Percentiles rank a stretch among this genome's conserved stretches.
Conservation (phyloP, 1,140 invertebrate genomes). For the Caerostris extrusa region DNA sequence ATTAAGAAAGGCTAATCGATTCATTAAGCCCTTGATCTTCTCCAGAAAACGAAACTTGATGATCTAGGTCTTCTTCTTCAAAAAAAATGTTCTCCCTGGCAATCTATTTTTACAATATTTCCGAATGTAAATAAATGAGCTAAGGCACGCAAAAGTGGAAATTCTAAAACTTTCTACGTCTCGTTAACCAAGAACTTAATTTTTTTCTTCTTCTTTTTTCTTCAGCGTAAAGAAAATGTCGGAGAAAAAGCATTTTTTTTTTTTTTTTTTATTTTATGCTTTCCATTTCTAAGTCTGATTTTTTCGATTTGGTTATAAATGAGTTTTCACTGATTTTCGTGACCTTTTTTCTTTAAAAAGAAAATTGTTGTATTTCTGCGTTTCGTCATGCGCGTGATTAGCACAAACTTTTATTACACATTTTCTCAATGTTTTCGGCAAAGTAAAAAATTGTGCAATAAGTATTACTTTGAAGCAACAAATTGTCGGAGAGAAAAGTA, state of each 20-base stretch:
- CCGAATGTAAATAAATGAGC: neutral
- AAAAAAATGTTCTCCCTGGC: neutral
- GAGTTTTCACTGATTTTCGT: neutral
- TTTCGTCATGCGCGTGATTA: neutral
- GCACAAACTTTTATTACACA: neutral
- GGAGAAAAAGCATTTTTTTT: neutral
- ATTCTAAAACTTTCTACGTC: neutral
- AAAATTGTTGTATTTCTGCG: neutral
- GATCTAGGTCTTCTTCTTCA: neutral
- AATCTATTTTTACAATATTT: neutral
- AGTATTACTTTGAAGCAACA: neutral
- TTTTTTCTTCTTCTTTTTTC: neutral
- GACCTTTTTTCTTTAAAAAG: neutral
- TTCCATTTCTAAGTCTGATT: neutral
- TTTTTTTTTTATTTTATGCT: neutral
- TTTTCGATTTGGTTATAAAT: conserved; percentile 7
- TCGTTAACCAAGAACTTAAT: neutral
- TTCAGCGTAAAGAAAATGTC: neutral
- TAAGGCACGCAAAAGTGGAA: neutral
- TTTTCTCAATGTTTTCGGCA: neutral
- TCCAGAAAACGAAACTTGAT: neutral
- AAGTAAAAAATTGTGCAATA: neutral
- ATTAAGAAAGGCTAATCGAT: conserved; percentile 44
- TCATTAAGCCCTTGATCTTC: conserved; percentile 57
- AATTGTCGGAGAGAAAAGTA: neutral